phyloP scores from a whole-genome alignment of 2,113 vertebrate species.

The Capreolus pygargus region DNA sequence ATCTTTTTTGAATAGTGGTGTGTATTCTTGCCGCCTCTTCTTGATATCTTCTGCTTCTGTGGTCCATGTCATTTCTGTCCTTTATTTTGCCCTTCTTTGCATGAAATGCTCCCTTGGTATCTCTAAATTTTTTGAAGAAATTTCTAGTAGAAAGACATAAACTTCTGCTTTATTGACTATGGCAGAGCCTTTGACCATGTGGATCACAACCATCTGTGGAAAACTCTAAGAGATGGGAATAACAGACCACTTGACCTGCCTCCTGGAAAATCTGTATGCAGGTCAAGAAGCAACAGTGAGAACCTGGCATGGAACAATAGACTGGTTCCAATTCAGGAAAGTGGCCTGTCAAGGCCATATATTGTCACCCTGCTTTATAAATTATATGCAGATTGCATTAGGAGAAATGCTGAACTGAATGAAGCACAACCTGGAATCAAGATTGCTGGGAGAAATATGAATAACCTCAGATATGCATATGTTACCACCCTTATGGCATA shows the following conservation, averaged over 20 bases:
- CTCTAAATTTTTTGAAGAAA: not conserved
- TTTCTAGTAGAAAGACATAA: not conserved
- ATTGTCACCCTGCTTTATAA: not conserved
- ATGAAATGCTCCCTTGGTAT: not conserved
- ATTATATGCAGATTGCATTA: not conserved
- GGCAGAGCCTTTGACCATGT: not conserved
- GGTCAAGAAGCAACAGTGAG: not conserved
- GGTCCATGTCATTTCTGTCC: not conserved
- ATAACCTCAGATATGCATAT: not conserved
- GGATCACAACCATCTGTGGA: not conserved
- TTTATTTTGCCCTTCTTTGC: not conserved
- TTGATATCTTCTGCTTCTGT: not conserved
- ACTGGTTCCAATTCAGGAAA: not conserved
- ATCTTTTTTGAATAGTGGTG: not conserved
- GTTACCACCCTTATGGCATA: not conserved
- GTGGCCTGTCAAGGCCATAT: not conserved
- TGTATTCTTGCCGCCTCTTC: not conserved
- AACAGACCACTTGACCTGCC: not conserved
- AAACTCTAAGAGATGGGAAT: not conserved
- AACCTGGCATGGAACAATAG: not conserved
- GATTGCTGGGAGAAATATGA: not conserved
- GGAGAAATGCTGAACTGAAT: not conserved
- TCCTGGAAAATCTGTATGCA: not conserved
- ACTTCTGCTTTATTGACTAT: not conserved
- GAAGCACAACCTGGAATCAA: not conserved